Evolutionary conservation across 2,797 vertebrate species (phyloP).

Genomic region (Gallinago solitaria): DNA sequence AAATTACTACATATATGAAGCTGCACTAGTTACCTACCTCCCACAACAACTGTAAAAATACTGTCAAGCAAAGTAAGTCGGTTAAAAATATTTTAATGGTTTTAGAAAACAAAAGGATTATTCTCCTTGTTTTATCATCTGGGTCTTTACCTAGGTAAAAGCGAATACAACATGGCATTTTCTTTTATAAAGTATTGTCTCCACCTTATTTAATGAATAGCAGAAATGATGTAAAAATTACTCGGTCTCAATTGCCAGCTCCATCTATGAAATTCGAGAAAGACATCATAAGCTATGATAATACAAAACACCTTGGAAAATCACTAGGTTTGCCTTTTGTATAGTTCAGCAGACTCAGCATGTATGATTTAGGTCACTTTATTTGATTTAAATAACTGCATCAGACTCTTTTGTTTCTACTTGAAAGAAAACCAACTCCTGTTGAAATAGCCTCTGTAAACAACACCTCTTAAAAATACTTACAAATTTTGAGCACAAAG

Average conservation of each 20-base stretch:
- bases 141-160: not conserved
- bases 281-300: not conserved
- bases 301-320: not conserved
- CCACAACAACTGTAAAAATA: not conserved
- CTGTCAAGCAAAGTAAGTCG: not conserved
- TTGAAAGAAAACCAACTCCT: not conserved
- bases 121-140: not conserved
- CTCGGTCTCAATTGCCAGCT: not conserved
- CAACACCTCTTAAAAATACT: not conserved
- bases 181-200: not conserved
- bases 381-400: not conserved
- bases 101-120: not conserved
- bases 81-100: not conserved
- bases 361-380: not conserved
- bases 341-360: not conserved
- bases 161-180: not conserved
- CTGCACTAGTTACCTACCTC: not conserved
- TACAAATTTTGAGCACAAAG: not conserved
- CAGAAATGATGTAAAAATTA: not conserved
- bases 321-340: not conserved
- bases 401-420: not conserved
- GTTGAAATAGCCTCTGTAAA: not conserved
- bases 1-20: not conserved
- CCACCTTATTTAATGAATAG: not conserved
- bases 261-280: not conserved